Conservation (phyloP, 2,797 vertebrate species). For the Crenuchus spilurus region DNA sequence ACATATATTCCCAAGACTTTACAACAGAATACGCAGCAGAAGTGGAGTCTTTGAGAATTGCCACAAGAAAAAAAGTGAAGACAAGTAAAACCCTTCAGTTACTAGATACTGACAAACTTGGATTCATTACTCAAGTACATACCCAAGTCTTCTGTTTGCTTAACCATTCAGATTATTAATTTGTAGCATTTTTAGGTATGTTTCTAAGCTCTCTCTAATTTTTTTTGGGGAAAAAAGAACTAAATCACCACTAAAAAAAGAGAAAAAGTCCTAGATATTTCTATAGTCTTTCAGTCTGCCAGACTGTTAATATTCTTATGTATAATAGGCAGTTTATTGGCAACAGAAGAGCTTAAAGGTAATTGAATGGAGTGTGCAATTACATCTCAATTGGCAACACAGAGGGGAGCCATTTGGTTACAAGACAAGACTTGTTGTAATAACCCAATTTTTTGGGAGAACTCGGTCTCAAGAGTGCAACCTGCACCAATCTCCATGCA, state of each 20-base stretch:
- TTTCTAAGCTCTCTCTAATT: too few species aligned
- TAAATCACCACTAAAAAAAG: too few species aligned
- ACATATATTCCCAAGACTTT: not conserved
- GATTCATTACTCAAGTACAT: too few species aligned
- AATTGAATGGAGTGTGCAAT: slow-evolving; percentile 47
- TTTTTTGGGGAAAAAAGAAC: too few species aligned
- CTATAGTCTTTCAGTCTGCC: not conserved
- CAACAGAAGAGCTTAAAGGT: slow-evolving; percentile 41
- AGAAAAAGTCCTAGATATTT: too few species aligned
- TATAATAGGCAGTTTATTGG: slow-evolving; percentile 39
- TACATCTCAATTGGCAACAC: slow-evolving; percentile 47
- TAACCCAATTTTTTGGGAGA: slow-evolving; percentile 24
- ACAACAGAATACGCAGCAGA: not conserved
- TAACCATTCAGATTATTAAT: too few species aligned
- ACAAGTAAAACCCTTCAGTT: too few species aligned
- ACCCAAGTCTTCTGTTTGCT: too few species aligned
- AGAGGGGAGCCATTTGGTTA: slow-evolving; percentile 25
- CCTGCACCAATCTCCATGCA: slow-evolving; percentile 32
- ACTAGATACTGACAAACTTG: too few species aligned
- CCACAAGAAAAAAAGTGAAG: not conserved
- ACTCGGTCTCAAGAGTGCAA: slow-evolving; percentile 31
- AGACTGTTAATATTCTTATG: slow-evolving; percentile 35
- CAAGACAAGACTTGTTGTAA: slow-evolving; percentile 53
- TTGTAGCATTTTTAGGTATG: too few species aligned
- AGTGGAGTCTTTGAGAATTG: not conserved